phyloP scores from a whole-genome alignment of 2,113 vertebrate species.

The Oceanodroma tethys region DNA sequence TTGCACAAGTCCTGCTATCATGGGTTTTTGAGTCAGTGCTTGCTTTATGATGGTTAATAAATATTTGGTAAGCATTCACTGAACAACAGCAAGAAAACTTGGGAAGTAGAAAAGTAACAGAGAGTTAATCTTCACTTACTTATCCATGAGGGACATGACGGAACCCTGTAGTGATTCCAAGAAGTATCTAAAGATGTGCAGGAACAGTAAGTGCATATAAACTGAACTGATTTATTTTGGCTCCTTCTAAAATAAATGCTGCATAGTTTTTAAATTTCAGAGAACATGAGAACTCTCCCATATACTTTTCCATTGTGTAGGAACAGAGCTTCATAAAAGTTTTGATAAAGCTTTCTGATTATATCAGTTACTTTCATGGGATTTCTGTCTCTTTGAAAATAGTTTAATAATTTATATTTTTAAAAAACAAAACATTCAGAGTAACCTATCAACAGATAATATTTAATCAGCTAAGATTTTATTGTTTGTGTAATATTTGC shows the following conservation, averaged over 20 bases:
- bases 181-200: neutral
- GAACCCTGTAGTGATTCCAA: neutral
- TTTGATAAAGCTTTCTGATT: neutral
- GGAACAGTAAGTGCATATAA: neutral
- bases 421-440: neutral
- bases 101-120: neutral
- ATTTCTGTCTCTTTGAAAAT: neutral
- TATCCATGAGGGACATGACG: neutral
- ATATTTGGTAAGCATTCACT: neutral
- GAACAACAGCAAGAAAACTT: neutral
- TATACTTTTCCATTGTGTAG: neutral
- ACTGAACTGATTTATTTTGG: neutral
- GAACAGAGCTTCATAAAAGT: neutral
- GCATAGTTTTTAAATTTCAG: neutral
- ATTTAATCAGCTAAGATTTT: neutral
- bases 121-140: neutral
- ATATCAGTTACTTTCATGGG: neutral
- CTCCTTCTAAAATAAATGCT: neutral
- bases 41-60: neutral
- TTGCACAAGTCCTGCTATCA: neutral
- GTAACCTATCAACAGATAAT: neutral
- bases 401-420: neutral
- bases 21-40: neutral
- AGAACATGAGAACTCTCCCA: neutral
- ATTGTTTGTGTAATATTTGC: accelerated